A percentile compares a stretch with the other conserved stretches of the same genome.
These are phyloP conservation scores for Syngnathus typhle DNA, from an alignment of 2,113 vertebrate genomes.

Conservation along the genomic window DNA sequence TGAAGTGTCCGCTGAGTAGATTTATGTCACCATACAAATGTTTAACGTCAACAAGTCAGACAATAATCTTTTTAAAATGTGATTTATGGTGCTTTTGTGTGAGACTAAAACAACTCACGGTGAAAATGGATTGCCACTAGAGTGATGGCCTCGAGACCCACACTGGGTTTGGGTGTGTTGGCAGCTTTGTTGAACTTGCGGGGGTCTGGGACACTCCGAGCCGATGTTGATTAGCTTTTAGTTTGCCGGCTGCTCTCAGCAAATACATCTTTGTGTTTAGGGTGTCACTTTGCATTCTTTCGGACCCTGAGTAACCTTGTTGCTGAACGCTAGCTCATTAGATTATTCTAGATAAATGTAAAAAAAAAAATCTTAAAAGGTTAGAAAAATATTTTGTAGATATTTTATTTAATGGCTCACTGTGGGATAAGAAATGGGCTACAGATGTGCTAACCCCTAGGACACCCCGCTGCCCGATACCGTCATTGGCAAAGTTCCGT, in stretches of 20 bases:
- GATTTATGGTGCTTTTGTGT: conserved; percentile 12
- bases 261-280: conserved; percentile 8
- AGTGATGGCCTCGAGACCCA: conserved; percentile 30
- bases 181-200: conserved; percentile 47
- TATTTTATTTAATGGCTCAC: too few relatives aligned
- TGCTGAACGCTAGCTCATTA: neutral
- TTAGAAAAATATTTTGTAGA: neutral
- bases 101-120: conserved; percentile 19
- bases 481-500: neutral
- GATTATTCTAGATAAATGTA: too few relatives aligned
- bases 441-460: too few relatives aligned
- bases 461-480: too few relatives aligned
- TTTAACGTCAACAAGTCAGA: neutral
- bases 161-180: conserved; percentile 32
- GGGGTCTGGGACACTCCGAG: conserved; percentile 35
- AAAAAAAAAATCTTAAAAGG: too few relatives aligned
- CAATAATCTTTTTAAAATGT: conserved; percentile 16
- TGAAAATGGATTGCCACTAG: conserved; percentile 31
- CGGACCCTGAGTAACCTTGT: conserved; percentile 30
- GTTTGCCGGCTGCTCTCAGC: conserved; percentile 10
- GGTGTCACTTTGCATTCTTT: conserved; percentile 29
- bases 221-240: conserved; percentile 16
- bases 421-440: too few relatives aligned
- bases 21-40: neutral
- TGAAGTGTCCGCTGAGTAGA: neutral